Evolutionary conservation across 30 jellyfish, hydroid and myxozoan genomes (phyloP).

Genomic region (Chironex yamaguchii): DNA sequence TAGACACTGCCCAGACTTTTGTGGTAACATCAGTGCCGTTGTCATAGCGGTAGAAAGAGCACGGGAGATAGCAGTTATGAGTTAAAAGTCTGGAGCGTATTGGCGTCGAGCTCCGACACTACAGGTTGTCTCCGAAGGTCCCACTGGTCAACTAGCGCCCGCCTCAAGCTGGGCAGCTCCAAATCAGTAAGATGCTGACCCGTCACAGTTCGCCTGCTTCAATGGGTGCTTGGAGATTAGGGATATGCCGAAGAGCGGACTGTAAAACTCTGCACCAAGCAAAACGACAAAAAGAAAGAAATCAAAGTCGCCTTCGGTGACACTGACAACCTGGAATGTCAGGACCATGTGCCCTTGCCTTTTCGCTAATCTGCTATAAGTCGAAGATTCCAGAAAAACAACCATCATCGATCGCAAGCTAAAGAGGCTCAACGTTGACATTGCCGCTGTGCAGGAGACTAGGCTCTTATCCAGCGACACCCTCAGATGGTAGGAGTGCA

Average conservation of each 20-base stretch:
- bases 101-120: slow-evolving; percentile 2
- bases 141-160: slow-evolving; percentile 7
- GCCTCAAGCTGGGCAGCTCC: slow-evolving; percentile 26
- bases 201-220: no score
- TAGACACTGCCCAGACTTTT: slow-evolving; percentile 20
- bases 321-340: no score
- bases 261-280: no score
- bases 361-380: no score
- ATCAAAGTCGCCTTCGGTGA: no score
- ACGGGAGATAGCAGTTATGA: slow-evolving; percentile 19
- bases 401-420: neutral
- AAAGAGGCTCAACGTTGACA: neutral
- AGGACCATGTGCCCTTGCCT: no score
- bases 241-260: no score
- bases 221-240: no score
- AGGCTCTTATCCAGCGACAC: neutral
- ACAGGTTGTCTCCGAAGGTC: slow-evolving; percentile 4
- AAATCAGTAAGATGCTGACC: slow-evolving; percentile 2
- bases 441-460: neutral
- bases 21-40: slow-evolving; percentile 11
- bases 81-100: neutral
- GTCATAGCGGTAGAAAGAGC: neutral
- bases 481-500: neutral
- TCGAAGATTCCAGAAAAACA: no score
- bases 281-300: no score